These are phyloP conservation scores for Alloscopus bannaensis DNA, from an alignment of 2,888 invertebrate genomes.

Conservation along the genomic window DNA sequence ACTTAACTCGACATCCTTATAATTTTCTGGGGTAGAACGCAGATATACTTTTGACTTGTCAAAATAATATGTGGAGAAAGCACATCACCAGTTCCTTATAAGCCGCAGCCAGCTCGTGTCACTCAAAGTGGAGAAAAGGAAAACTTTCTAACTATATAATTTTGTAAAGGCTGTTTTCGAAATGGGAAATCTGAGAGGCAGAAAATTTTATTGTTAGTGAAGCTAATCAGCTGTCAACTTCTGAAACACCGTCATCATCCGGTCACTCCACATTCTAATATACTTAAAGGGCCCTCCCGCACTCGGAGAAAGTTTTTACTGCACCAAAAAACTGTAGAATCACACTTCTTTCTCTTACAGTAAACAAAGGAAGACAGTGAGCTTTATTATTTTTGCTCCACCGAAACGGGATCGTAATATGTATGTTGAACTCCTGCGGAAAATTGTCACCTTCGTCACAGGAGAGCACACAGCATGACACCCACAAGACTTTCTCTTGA, in stretches of 20 bases:
- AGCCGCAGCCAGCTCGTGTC: too few relatives aligned
- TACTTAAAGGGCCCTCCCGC: not conserved
- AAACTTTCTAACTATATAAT: too few relatives aligned
- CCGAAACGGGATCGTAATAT: not conserved
- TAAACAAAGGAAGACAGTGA: not conserved
- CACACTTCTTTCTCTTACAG: too few relatives aligned
- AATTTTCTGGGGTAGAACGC: too few relatives aligned
- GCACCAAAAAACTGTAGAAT: not conserved
- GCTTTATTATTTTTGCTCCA: not conserved
- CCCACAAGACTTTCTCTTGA: not conserved
- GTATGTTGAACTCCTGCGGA: not conserved
- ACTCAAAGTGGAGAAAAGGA: too few relatives aligned
- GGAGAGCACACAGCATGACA: slow-evolving; percentile 31
- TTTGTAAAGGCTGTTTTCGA: too few relatives aligned
- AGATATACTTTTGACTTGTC: too few relatives aligned
- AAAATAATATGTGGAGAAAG: too few relatives aligned
- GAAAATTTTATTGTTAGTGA: not conserved
- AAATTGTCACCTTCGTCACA: slow-evolving; percentile 53
- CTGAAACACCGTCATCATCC: not conserved
- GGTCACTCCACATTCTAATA: not conserved
- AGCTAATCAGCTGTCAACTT: not conserved
- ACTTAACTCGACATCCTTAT: too few relatives aligned
- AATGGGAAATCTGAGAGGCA: too few relatives aligned
- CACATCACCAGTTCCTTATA: too few relatives aligned
- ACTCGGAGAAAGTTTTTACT: not conserved